phyloP scores from a whole-genome alignment of 2,888 invertebrate species.

The Petrophora chlorosata region DNA sequence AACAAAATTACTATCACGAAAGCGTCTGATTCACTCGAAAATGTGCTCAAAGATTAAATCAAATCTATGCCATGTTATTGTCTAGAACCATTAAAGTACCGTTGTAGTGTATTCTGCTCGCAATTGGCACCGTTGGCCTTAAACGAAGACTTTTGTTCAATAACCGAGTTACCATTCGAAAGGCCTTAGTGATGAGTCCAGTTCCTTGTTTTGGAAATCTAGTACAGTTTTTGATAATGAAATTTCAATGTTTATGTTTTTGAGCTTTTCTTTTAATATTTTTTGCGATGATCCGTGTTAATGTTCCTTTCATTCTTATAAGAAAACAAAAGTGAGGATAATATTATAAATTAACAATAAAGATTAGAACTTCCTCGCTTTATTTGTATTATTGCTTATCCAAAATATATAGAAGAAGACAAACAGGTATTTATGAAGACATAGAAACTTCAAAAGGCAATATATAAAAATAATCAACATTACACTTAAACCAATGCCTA shows the following conservation, averaged over 20 bases:
- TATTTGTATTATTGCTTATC: no score
- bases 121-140: slow-evolving; percentile 40
- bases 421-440: no score
- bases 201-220: slow-evolving; percentile 28
- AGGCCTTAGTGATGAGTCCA: slow-evolving; percentile 8
- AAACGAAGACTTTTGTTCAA: slow-evolving; percentile 29
- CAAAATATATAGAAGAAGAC: no score
- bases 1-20: slow-evolving; percentile 4
- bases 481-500: no score
- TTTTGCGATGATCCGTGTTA: no score
- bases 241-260: slow-evolving; percentile 1
- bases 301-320: no score
- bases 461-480: no score
- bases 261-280: no score
- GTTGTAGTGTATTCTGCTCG: slow-evolving; percentile 32
- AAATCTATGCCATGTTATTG: slow-evolving; percentile 38
- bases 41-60: slow-evolving; percentile 18
- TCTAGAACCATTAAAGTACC: slow-evolving; percentile 38
- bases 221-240: slow-evolving; percentile 24
- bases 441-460: no score
- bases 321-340: no score
- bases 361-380: no score
- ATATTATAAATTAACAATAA: no score
- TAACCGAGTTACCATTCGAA: slow-evolving; percentile 21
- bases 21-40: slow-evolving; percentile 11